phyloP scores from a whole-genome alignment of 2,888 invertebrate genomes.

The Coenonympha glycerion region DNA sequence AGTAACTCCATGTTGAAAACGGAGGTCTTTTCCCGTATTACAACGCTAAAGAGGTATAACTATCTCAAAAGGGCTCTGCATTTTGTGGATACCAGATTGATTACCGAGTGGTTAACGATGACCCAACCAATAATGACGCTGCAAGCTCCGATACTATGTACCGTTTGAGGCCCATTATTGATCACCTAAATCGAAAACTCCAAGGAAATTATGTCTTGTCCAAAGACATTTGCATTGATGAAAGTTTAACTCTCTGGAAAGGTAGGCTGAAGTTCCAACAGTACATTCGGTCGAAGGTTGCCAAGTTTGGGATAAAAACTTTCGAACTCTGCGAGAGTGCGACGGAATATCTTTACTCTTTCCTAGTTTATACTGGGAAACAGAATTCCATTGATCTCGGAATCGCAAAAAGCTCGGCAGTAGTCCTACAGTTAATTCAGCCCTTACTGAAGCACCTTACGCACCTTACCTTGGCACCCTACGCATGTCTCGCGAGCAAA shows the following conservation, averaged over 20 bases:
- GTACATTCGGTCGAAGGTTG: neutral
- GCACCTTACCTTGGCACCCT: too few species aligned
- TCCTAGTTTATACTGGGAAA: slow-evolving; percentile 8
- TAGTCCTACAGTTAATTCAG: neutral
- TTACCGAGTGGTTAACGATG: neutral
- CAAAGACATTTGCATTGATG: too few species aligned
- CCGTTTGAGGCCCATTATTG: neutral
- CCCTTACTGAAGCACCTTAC: neutral
- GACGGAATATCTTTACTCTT: slow-evolving; percentile 20
- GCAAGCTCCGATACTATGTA: neutral
- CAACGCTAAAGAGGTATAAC: neutral
- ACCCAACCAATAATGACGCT: neutral
- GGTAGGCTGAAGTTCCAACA: neutral
- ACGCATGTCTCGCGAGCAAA: too few species aligned
- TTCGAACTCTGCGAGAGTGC: slow-evolving; percentile 20
- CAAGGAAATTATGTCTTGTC: neutral
- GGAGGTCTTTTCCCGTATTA: neutral
- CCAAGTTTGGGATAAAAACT: slow-evolving; percentile 17
- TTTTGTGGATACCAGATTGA: neutral
- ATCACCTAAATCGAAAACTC: neutral
- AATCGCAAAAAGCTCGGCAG: neutral
- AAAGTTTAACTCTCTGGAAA: neutral
- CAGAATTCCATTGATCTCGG: too few species aligned
- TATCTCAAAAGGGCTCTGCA: neutral
- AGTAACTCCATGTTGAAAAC: neutral